Percentiles rank a stretch among this genome's conserved stretches.
These are phyloP conservation scores for Heterodera filipjevi DNA, from an alignment of 2,888 invertebrate species.

Conservation along the genomic window DNA sequence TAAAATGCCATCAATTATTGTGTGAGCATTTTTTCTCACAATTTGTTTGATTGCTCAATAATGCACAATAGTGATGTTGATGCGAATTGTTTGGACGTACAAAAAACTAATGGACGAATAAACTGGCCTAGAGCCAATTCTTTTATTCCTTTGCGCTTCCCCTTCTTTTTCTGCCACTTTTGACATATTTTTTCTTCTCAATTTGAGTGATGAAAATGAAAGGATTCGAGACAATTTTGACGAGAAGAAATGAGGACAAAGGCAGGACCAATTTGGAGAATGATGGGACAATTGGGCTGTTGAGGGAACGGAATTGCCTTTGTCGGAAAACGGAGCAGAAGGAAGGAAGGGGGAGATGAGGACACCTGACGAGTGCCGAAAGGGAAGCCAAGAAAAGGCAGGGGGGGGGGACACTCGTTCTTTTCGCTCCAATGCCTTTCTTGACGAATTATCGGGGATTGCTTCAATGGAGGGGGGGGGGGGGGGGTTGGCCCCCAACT, in stretches of 20 bases:
- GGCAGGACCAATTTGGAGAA: slow-evolving; percentile 6
- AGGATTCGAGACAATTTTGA: not conserved
- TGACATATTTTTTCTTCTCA: not conserved
- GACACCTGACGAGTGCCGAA: slow-evolving; percentile 20
- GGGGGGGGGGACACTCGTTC: not conserved
- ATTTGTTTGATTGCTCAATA: no score
- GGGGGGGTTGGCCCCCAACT: not conserved
- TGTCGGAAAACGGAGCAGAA: slow-evolving; percentile 5
- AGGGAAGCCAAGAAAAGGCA: not conserved
- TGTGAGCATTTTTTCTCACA: no score
- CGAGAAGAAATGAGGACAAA: not conserved
- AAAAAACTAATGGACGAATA: no score
- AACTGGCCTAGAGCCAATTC: no score
- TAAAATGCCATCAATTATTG: no score
- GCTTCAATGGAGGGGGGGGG: no score
- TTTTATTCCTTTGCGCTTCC: not conserved
- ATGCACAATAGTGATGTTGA: no score
- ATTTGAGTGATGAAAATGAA: not conserved
- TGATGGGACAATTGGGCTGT: slow-evolving; percentile 11
- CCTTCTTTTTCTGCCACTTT: not conserved
- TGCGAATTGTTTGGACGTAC: no score
- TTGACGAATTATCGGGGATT: not conserved
- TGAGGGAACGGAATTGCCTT: slow-evolving; percentile 12
- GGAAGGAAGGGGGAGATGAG: not conserved
- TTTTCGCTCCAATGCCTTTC: slow-evolving; percentile 13